Conservation (phyloP, 2,113 vertebrate species). For the Glaucomys volans region DNA sequence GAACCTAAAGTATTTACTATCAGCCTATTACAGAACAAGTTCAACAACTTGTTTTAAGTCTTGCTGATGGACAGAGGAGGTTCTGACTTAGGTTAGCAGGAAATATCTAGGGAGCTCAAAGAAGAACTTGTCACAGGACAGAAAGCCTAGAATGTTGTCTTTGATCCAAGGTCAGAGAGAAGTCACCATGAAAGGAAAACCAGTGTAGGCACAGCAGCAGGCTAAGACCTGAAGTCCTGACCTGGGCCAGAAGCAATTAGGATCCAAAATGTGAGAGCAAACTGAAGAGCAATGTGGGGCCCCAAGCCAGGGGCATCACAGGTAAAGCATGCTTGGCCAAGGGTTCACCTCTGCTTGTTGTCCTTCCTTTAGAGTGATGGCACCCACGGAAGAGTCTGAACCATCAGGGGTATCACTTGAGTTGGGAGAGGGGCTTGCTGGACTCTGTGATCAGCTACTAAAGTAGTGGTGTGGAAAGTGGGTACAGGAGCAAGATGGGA, state of each 20-base stretch:
- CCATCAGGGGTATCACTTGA: rapidly evolving
- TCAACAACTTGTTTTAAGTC: not conserved
- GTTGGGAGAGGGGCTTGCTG: not conserved
- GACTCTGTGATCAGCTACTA: not conserved
- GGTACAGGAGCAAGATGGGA: not conserved
- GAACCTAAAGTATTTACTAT: not conserved
- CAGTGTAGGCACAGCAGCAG: not conserved
- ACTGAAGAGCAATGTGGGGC: not conserved
- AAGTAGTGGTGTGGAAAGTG: not conserved
- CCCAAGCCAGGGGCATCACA: not conserved
- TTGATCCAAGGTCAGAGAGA: not conserved
- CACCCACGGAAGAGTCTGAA: not conserved
- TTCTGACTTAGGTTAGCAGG: not conserved
- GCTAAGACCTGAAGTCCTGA: not conserved
- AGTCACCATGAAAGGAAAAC: not conserved
- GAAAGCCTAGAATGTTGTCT: not conserved
- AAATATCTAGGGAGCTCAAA: not conserved
- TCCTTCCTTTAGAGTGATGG: not conserved
- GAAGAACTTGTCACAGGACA: not conserved
- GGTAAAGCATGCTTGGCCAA: too few species aligned
- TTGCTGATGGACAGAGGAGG: not conserved
- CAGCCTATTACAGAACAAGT: not conserved
- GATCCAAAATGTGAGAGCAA: not conserved
- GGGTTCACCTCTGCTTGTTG: not conserved
- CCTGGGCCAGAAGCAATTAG: not conserved